Evolutionary conservation across 2,888 invertebrate genomes (phyloP), one percentile per base, ranked within the genome.

Genomic region (Abrostola tripartita): DNA sequence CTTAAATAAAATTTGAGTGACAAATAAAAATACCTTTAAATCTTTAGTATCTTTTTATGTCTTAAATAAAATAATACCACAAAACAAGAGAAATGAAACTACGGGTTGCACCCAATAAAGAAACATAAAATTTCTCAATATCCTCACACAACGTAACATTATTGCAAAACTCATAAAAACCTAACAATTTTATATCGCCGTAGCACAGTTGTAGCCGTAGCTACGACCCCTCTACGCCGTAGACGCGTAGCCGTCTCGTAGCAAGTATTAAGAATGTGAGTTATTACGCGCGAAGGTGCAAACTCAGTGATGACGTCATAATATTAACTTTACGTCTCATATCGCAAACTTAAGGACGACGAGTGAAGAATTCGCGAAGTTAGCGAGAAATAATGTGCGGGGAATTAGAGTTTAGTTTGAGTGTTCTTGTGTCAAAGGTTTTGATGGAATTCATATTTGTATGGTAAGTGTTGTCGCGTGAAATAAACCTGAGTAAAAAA

Each of bases 161-260:
- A 58, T 70, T 58, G 54, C 37, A 38, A 49, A 49, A 58, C 44
- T 64, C 65, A 69, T 14, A 47, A 36, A 57, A 64, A 41, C 60
- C 54, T 62, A 63, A 51, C 61, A 77, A 66, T 54, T 41, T 62
- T 52, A 52, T 61, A 68, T 57, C 7, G 12, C 36, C 35, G 44
- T 37, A 65, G 38, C 37, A 49, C 40, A 49, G 14, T 41, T 58
- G 63, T 77, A 72, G 57, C 56, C 53, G 37, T 60, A 49, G 77
- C 47, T 61, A 36, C 38, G 42, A 47, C 56, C 54, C n/a, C 37
- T 44, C 37, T 9, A 6, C 53, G 53, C 49, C 37, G 56, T 36
- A 36, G 9, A 38, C 44, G 71, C 71, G 74, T 76, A 79, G 72
- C 73, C 47, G 61, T 58, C 55, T 70, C 71, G 73, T 79, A 78